phyloP scores from a whole-genome alignment of 1,140 invertebrate species.

The Diachasma alloeum region DNA sequence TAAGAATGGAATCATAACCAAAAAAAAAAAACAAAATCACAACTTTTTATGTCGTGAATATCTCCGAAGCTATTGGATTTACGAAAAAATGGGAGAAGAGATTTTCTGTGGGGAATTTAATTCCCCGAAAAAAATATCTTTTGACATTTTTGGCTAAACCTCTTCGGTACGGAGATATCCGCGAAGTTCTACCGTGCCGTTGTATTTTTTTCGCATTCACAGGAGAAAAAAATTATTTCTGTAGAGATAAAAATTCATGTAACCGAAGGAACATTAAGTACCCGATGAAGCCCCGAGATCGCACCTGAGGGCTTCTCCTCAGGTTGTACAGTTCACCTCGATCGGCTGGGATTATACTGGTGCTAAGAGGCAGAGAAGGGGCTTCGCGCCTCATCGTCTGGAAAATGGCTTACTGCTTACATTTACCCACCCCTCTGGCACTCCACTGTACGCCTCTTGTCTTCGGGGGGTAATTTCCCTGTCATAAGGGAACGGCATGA shows the following conservation, averaged over 20 bases:
- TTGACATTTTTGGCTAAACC: no score
- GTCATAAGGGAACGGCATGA: not conserved
- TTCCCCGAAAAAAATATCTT: no score
- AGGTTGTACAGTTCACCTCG: conserved; percentile 42
- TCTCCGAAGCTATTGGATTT: no score
- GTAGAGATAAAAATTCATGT: not conserved
- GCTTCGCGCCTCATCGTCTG: conserved; percentile 67
- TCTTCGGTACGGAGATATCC: no score
- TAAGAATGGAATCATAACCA: not conserved
- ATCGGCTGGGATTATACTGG: conserved; percentile 61
- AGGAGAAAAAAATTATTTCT: not conserved
- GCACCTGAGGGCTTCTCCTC: conserved; percentile 35
- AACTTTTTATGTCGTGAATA: no score
- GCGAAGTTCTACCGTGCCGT: no score
- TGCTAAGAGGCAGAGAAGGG: conserved; percentile 57
- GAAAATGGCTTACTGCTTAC: conserved; percentile 66
- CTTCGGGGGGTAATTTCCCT: not conserved
- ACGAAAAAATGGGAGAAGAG: no score
- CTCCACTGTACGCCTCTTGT: not conserved
- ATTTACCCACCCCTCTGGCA: conserved; percentile 47
- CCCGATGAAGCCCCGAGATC: conserved; percentile 30
- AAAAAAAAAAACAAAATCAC: no score
- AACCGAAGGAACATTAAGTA: conserved; percentile 22
- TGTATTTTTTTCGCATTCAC: no score
- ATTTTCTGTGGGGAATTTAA: no score